A percentile compares a stretch with the other conserved stretches of the same genome.
phyloP scores from a whole-genome alignment of 2,888 invertebrate genomes.

The Cheilosia soror region DNA sequence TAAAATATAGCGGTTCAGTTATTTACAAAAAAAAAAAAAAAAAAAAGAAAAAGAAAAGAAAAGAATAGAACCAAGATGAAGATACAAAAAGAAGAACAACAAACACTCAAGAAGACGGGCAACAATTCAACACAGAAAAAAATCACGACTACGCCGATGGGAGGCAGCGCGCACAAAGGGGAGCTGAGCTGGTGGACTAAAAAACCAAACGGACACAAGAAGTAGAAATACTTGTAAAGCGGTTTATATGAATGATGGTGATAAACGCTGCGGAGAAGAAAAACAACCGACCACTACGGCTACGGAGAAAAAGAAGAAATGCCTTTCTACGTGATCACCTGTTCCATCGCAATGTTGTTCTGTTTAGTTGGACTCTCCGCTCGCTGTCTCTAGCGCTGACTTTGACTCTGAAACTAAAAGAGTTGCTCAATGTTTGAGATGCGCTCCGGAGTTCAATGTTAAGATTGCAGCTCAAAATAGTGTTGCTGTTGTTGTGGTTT shows the following conservation, averaged over 20 bases:
- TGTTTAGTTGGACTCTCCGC: constrained; percentile 33
- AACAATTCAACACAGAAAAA: constrained; percentile 66
- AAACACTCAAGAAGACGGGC: constrained; percentile 70
- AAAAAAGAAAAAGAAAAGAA: constrained; percentile 33
- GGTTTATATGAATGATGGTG: constrained; percentile 75
- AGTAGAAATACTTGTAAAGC: constrained; percentile 74
- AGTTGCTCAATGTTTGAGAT: constrained; percentile 37
- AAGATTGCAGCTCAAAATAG: constrained; percentile 35
- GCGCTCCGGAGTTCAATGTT: constrained; percentile 12
- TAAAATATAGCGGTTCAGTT: constrained; percentile 75
- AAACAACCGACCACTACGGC: constrained; percentile 50
- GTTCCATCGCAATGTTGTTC: constrained; percentile 63
- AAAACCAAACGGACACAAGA: constrained; percentile 74
- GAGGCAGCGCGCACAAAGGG: constrained; percentile 1
- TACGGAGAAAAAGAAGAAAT: constrained; percentile 67
- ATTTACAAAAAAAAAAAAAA: constrained; percentile 72
- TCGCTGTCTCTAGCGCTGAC: constrained; percentile 9
- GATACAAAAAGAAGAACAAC: constrained; percentile 71
- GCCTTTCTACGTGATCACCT: constrained; percentile 75
- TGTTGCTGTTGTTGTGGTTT: constrained; percentile 47
- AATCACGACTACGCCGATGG: constrained; percentile 7
- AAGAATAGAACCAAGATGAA: constrained; percentile 55
- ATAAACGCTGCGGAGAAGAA: constrained; percentile 70
- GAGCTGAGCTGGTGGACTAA: constrained; percentile 55
- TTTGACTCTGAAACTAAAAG: constrained; percentile 30